Evolutionary conservation across 2,113 vertebrate species (phyloP), one percentile per base, ranked within the genome.

Genomic region (Tragelaphus buxtoni): DNA sequence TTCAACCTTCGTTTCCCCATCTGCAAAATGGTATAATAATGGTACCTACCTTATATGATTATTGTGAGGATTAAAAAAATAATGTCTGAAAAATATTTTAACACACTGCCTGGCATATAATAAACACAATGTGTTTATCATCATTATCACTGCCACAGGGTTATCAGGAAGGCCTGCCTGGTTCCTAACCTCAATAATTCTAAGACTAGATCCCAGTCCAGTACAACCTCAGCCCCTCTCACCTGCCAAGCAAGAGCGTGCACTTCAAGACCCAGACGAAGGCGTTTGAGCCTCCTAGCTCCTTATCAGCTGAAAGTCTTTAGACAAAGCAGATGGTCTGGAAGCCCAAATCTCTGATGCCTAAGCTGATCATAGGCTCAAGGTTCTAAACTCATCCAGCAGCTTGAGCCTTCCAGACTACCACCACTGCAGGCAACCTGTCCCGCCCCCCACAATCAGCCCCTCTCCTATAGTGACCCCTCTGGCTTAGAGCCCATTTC

Each of bases 311-410:
- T 53, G 35, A 80, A 79, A 95, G 72, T 97, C 97, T 97, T 86
- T 42, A 11, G 92, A 94, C 88, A 58, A 96, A 92, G 91, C 98
- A 97, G 97, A 94, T 98, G 98, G 97, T 93, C 69, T 74, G 90
- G 63, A 93, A 89, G 90, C 65, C 80, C 39, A 84, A 96, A 92
- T 91, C 97, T 93, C 90, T 86, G 90, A 63, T 6, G 80, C 86
- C 80, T 95, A 98, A 98, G 95, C 97, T 92, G 96, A 97, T 98
- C 96, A 95, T 1, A 60, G 56, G 96, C 96, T 98, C 95, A 90
- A 24, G 74, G 63, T 56, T 16, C 56, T 95, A 93, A 97, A 91
- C 72, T 80, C 81, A 28, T 74, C 81, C 58, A 17, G 32, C 0
- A 2, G 24, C 92, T 58, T 84, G 94, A 96, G 96, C 80, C 72